Evolutionary conservation across 23 tunicate species (phyloP), one percentile per base, ranked within the genome.

Genomic region (Ascidia mentula): DNA sequence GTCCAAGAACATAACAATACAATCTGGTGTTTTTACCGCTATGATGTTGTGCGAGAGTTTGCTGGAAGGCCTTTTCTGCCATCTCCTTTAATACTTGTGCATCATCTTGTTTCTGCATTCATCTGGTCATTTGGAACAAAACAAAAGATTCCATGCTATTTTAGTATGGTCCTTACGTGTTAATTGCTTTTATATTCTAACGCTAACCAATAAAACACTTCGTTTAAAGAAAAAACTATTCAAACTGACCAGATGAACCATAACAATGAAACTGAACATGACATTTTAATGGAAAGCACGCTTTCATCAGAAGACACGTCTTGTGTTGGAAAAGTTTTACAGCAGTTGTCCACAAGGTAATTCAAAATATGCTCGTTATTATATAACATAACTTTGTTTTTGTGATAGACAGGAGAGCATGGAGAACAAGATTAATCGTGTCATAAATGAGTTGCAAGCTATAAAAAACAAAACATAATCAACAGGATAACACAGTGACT

Each of bases 11-110:
- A 80, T n/a, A 59, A 73, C 65, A 61, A 80, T 38, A 53, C 39
- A 80, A 72, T 80, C 13, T 80, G 84, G 84, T 53, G 75, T 38
- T 80, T 70, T 31, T 80, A 70, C 53, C 84, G 84, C 38, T 80
- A 80, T 35, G 39, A 40, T 22, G 45, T 72, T 2, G 69, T 80
- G 15, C 30, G 37, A 40, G 42, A 39, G n/a, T 80, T 80, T 71
- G 76, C 84, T 39, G 65, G 40, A 35, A 38, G 40, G 12, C 84
- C 84, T 20, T 80, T 37, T 31, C 77, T 80, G 5, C 65, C 84
- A 5, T 80, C 84, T 22, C 84, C 84, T 12, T 71, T 80, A 38
- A 71, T 80, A 42, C 3, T 80, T 45, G 15, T 80, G 3, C 69
- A 61, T 24, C 77, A 70, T 36, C 0, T 80, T 3, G 24, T 28